These are phyloP conservation scores for Actinostola sp. DNA, from an alignment of 92 coral and sea anemone species.

Conservation along the genomic window DNA sequence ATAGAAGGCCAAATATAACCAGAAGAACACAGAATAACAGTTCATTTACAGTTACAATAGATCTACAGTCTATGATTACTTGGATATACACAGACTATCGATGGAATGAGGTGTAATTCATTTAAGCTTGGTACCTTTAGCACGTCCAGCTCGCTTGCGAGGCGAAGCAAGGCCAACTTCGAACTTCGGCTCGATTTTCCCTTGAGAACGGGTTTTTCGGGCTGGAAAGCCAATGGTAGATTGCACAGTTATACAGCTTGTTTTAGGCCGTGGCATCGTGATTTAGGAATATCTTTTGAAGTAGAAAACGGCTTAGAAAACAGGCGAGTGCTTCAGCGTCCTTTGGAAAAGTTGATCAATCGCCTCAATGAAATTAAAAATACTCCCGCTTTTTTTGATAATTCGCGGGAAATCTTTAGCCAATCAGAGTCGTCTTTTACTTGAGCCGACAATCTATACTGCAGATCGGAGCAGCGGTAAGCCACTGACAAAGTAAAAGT, in stretches of 20 bases:
- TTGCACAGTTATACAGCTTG: conserved; percentile 56
- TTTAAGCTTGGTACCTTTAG: conserved; percentile 66
- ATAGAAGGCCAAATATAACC: no score
- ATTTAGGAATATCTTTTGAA: neutral
- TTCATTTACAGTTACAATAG: no score
- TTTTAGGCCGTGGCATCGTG: conserved; percentile 76
- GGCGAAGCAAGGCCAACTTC: conserved; percentile 50
- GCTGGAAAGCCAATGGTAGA: conserved; percentile 75
- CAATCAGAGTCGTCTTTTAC: conserved; percentile 44
- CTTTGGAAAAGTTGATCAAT: conserved; percentile 1
- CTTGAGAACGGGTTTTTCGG: conserved; percentile 77
- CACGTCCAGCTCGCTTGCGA: conserved; percentile 68
- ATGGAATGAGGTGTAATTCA: no score
- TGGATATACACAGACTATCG: no score
- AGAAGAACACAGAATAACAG: no score
- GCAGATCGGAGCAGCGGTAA: conserved; percentile 23
- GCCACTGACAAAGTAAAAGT: neutral
- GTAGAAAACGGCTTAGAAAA: neutral
- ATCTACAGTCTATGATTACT: no score
- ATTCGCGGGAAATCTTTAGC: conserved; percentile 71
- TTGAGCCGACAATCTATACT: neutral
- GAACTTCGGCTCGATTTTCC: conserved; percentile 33
- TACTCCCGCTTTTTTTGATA: conserved; percentile 47
- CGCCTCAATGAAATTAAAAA: conserved; percentile 23
- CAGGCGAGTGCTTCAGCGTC: neutral